These are phyloP conservation scores for Oceanites oceanicus DNA, from an alignment of 2,113 vertebrate genomes.

Conservation along the genomic window DNA sequence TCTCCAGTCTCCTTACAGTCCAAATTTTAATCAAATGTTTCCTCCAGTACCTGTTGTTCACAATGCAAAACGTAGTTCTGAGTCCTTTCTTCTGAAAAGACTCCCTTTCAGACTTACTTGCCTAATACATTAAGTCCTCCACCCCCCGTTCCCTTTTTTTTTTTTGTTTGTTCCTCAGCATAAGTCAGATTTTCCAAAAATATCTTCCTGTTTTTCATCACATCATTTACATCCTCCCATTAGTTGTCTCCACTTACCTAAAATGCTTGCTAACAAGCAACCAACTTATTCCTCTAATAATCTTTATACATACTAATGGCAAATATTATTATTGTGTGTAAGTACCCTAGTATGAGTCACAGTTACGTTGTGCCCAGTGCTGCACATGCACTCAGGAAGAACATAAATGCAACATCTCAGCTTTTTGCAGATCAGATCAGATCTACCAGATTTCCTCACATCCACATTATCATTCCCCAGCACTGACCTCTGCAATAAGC, in stretches of 20 bases:
- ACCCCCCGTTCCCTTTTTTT: accelerated
- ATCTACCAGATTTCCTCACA: not conserved
- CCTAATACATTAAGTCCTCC: not conserved
- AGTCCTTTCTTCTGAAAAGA: not conserved
- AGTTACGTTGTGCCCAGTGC: not conserved
- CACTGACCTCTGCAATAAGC: not conserved
- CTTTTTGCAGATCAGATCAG: not conserved
- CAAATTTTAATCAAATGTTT: not conserved
- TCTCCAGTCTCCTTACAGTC: not conserved
- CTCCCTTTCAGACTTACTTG: not conserved
- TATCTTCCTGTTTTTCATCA: not conserved
- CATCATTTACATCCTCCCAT: not conserved
- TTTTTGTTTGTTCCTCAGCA: not conserved
- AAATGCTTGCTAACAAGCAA: not conserved
- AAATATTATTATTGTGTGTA: not conserved
- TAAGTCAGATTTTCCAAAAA: not conserved
- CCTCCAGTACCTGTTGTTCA: not conserved
- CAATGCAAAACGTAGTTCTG: not conserved
- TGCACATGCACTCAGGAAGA: not conserved
- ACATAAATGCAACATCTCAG: not conserved
- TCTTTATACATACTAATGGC: not conserved
- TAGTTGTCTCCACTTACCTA: not conserved
- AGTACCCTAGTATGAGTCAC: not conserved
- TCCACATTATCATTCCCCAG: not conserved
- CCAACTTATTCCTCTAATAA: not conserved